Evolutionary conservation across 1,140 invertebrate genomes (phyloP).

Genomic region (Achroia grisella): DNA sequence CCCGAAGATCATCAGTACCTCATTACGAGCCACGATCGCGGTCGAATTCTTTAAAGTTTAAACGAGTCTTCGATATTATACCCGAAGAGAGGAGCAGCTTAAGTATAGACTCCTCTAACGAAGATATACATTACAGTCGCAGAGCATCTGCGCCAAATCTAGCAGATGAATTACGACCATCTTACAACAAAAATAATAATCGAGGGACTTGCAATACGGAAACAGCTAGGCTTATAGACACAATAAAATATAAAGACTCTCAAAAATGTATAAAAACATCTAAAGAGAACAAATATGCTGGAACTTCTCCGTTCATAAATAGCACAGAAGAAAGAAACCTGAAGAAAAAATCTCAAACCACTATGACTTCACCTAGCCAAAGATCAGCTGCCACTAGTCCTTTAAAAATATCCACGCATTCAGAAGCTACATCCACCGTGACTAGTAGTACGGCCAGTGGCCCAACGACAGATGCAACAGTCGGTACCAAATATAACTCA

Average conservation of each 20-base stretch:
- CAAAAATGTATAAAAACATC: not conserved
- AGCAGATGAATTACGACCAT: slow-evolving; percentile 3
- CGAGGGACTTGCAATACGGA: no score
- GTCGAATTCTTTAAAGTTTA: slow-evolving; percentile 56
- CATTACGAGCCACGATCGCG: slow-evolving; percentile 31
- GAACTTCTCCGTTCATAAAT: slow-evolving; percentile 40
- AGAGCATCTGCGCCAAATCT: slow-evolving; percentile 41
- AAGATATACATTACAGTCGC: slow-evolving; percentile 31
- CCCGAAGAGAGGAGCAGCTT: slow-evolving; percentile 69
- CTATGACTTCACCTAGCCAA: slow-evolving; percentile 39
- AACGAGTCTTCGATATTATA: slow-evolving; percentile 67
- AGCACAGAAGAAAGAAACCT: slow-evolving; percentile 11
- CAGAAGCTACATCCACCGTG: no score
- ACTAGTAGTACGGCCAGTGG: no score
- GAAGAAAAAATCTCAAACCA: slow-evolving; percentile 24
- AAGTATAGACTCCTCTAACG: slow-evolving; percentile 62
- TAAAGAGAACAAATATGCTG: slow-evolving; percentile 28
- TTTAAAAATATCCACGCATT: slow-evolving; percentile 16
- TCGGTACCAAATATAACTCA: no score
- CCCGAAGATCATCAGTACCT: slow-evolving; percentile 43
- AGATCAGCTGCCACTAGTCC: slow-evolving; percentile 46
- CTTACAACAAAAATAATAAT: no score
- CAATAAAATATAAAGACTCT: not conserved
- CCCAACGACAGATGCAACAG: slow-evolving; percentile 2
- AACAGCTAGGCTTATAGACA: not conserved